Base-by-base conservation (phyloP, 2,113 vertebrate genomes). In the Spermophilus dauricus region DNA sequence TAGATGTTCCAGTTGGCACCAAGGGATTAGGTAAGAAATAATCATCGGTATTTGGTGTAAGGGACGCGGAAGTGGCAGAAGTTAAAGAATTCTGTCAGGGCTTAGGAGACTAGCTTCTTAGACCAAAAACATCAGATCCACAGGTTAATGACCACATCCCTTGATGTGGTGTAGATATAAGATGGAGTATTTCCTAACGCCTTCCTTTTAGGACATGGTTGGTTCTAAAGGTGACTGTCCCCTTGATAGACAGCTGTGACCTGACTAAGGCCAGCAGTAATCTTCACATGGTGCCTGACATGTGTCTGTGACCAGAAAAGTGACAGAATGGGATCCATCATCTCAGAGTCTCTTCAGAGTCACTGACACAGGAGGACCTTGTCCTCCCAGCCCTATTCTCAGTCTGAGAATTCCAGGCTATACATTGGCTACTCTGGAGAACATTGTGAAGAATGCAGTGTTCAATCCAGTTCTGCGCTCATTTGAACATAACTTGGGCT, bases 101-200 rank as follows among this genome's bases (percentile, higher is more conserved):
- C 14, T 34, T 32, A 61, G 17, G 8, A 85, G 5, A 32, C 8
- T 45, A 56, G 77, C 69, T 32, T 88, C n/a, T 39, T 69, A 85
- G 22, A 91, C 63, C 18, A 16, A 17, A 37, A 72, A 26, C 53
- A n/a, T 14, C 16, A 63, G 32, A 6, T 3, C 13, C 37, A 8
- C 16, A 56, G 42, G 26, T 20, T 65, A 1, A 28, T 56, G 7
- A 7, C n/a, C 16, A 80, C 0, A 0, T 22, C 5, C 34, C 26
- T 78, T 30, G 2, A 24, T 58, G 22, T 1, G 26, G 8, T 2
- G 13, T 42, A 7, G 34, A 51, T 72, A 28, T 2, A 42, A 69
- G 8, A 30, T 5, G 73, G 11, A 45, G 9, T 26, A 63, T 26
- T 28, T 61, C 11, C 18, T n/a, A 14, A 1, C n/a, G 9, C 53